Percentiles rank a stretch among this genome's conserved stretches.
phyloP scores from a whole-genome alignment of 2,113 vertebrate genomes.

The Lanius ludovicianus region DNA sequence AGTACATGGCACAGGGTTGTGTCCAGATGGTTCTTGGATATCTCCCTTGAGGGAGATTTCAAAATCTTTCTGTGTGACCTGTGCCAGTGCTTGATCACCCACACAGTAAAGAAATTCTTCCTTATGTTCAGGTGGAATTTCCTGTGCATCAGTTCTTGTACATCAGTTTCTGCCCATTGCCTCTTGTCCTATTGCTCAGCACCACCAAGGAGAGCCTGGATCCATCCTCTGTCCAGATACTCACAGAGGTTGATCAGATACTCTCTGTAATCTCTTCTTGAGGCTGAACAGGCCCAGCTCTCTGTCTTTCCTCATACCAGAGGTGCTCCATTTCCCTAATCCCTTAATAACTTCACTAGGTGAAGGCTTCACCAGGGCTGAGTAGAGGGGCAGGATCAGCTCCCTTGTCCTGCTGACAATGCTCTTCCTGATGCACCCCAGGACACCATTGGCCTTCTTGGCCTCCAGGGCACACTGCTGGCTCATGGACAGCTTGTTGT shows the following conservation, averaged over 20 bases:
- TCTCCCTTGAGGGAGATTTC: not conserved
- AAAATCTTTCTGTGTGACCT: not conserved
- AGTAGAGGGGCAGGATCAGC: rapidly evolving
- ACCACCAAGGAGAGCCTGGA: not conserved
- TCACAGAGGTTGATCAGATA: not conserved
- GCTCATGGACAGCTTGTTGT: not conserved
- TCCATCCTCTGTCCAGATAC: no score
- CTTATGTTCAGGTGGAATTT: not conserved
- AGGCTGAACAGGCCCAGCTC: not conserved
- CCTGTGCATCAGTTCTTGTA: no score
- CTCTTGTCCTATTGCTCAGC: not conserved
- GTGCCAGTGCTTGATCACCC: not conserved
- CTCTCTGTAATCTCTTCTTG: not conserved
- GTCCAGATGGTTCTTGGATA: not conserved
- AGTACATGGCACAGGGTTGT: not conserved
- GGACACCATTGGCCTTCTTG: no score
- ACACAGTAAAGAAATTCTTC: not conserved
- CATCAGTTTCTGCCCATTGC: not conserved
- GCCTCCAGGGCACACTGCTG: not conserved
- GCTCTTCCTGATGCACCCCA: not conserved
- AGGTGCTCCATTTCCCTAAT: not conserved
- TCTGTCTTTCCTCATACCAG: not conserved
- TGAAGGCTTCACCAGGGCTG: not conserved
- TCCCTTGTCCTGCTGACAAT: rapidly evolving
- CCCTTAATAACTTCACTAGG: not conserved